Evolutionary conservation across 2,797 vertebrate species (phyloP).

Genomic region (Anguilla anguilla): DNA sequence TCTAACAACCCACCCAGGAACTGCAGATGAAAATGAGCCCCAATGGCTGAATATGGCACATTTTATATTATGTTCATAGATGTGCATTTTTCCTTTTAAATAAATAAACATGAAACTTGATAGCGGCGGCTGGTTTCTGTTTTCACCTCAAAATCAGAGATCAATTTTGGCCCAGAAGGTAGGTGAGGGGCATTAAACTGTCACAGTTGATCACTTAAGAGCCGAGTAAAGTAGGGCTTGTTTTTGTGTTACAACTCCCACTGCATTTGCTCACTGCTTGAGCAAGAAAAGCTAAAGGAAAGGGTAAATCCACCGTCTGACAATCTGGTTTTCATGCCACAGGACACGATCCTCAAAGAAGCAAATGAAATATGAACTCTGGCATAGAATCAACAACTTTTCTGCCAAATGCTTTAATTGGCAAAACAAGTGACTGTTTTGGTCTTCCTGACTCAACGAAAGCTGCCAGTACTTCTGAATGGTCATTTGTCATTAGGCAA

Average conservation of each 20-base stretch:
- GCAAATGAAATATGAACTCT: neutral
- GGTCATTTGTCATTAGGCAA: no score
- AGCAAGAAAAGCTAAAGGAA: neutral
- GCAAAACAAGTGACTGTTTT: neutral
- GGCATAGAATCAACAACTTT: neutral
- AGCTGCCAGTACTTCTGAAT: neutral
- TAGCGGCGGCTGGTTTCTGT: neutral
- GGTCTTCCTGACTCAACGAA: neutral
- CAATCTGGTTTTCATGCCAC: neutral
- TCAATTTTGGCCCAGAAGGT: neutral
- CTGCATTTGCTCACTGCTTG: neutral
- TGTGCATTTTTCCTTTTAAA: no score
- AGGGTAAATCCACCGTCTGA: neutral
- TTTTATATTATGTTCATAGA: no score
- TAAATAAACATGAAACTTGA: no score
- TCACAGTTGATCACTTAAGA: neutral
- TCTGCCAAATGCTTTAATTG: neutral
- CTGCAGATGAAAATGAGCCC: no score
- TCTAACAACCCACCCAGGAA: no score
- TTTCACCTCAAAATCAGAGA: neutral
- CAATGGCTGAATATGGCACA: no score
- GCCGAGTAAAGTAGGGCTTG: neutral
- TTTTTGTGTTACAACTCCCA: neutral
- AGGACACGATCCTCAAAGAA: neutral
- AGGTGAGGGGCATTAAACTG: neutral